Percentiles rank a stretch among this genome's conserved stretches.
phyloP scores from a whole-genome alignment of 2,888 invertebrate genomes.

The Xylota segnis region DNA sequence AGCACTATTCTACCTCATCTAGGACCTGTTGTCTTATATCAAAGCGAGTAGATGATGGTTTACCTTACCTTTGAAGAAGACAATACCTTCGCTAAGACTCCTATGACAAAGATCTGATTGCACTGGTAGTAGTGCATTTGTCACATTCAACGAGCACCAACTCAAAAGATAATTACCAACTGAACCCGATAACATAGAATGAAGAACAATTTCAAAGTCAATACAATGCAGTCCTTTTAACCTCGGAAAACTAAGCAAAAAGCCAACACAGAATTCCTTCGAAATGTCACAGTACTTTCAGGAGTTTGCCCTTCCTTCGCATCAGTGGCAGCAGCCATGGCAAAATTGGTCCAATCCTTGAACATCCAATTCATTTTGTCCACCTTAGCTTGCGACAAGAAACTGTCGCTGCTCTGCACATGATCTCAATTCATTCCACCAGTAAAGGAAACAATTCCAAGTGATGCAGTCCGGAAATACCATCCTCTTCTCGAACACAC shows the following conservation, averaged over 20 bases:
- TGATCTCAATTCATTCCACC: slow-evolving; percentile 1
- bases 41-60: too few species aligned
- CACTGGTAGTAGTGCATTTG: too few species aligned
- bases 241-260: not conserved
- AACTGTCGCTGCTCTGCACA: slow-evolving; percentile 11
- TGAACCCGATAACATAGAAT: too few species aligned
- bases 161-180: too few species aligned
- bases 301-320: not conserved
- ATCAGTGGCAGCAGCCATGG: not conserved
- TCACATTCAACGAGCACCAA: too few species aligned
- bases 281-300: not conserved
- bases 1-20: too few species aligned
- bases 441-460: slow-evolving; percentile 31
- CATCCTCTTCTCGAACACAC: slow-evolving; percentile 6
- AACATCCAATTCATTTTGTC: slow-evolving; percentile 26
- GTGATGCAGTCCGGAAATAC: slow-evolving; percentile 28
- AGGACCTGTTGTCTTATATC: too few species aligned
- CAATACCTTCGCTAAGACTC: too few species aligned
- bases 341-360: slow-evolving; percentile 13
- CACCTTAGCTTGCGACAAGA: not conserved
- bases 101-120: too few species aligned
- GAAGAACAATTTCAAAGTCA: too few species aligned
- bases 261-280: not conserved
- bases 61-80: too few species aligned
- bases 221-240: too few species aligned